Base-by-base conservation (phyloP, 1,140 invertebrate species). In the Formica exsecta region DNA sequence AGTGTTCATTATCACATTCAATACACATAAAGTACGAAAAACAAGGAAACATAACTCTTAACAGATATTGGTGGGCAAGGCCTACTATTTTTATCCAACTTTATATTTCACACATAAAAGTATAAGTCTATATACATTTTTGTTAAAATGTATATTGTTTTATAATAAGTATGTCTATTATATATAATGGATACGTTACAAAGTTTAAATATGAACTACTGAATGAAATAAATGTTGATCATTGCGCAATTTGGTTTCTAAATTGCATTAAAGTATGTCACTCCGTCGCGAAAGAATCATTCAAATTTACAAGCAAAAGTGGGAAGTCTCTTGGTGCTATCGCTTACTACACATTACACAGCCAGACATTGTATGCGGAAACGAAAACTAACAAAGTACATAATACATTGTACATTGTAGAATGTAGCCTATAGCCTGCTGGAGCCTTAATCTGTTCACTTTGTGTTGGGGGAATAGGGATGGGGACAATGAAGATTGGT, bases 361-460 rank as follows among this genome's bases (percentile, higher is more conserved):
- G 91, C 94, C 95, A 95, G 94, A 95, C 94, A 92, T 77, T 91
- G 87, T 89, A 92, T 85, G 89, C 87, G 79, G 90, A 92, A 73
- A 89, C 76, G 75, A 65, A 90, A 92, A 90, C 89, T 90, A 90
- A 89, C 89, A 87, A 92, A 92, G 92, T 94, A 94, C 94, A 95
- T 92, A 92, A 93, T 93, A 91, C 91, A 94, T 95, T 95, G 94
- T 95, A 95, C 93, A 95, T 95, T 95, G 92, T 95, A 95, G 94
- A 93, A 93, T 88, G 93, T 95, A 95, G 94, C 94, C 93, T 95
- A 95, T 95, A 95, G 94, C 91, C 94, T 93, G 93, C 94, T 94
- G 95, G 94, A 95, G 95, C 95, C 95, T 95, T 95, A 95, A 94
- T 95, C 93, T 94, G 93, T 95, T 95, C 93, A 94, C 91, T 94